phyloP scores from a whole-genome alignment of 2,888 invertebrate species.

The Autographa pulchrina region DNA sequence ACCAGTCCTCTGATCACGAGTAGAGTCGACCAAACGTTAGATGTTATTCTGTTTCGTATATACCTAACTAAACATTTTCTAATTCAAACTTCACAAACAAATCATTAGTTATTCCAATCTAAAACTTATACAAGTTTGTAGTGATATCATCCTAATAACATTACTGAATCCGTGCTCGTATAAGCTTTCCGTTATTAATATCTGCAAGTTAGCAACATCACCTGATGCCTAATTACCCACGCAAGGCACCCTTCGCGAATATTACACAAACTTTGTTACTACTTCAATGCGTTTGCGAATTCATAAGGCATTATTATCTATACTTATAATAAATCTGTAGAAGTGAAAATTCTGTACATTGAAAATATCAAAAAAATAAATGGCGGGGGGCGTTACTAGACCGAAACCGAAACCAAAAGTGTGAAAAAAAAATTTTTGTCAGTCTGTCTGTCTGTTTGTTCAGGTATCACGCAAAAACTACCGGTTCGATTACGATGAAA shows the following conservation, averaged over 20 bases:
- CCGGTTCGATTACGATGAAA: no score
- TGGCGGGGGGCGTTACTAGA: no score
- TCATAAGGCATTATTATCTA: no score
- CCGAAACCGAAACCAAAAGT: no score
- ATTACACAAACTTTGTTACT: constrained; percentile 30
- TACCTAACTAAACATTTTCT: neutral
- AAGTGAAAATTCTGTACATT: no score
- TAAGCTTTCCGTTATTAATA: constrained; percentile 47
- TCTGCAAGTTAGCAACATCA: constrained; percentile 33
- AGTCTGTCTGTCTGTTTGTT: no score
- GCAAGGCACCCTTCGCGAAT: constrained; percentile 23
- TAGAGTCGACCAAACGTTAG: no score
- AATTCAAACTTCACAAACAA: neutral
- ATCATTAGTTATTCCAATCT: constrained; percentile 31
- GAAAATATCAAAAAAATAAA: no score
- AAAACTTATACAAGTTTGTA: constrained; percentile 37
- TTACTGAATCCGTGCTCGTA: constrained; percentile 41
- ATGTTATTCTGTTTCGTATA: neutral
- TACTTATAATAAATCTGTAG: no score
- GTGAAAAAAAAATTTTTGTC: no score
- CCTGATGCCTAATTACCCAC: constrained; percentile 37
- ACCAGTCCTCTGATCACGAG: no score
- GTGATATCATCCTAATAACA: constrained; percentile 33
- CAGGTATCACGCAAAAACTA: no score
- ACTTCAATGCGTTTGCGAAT: neutral